These are phyloP conservation scores for Oscheius sp. DNA, from an alignment of 1,140 invertebrate species.

Conservation along the genomic window DNA sequence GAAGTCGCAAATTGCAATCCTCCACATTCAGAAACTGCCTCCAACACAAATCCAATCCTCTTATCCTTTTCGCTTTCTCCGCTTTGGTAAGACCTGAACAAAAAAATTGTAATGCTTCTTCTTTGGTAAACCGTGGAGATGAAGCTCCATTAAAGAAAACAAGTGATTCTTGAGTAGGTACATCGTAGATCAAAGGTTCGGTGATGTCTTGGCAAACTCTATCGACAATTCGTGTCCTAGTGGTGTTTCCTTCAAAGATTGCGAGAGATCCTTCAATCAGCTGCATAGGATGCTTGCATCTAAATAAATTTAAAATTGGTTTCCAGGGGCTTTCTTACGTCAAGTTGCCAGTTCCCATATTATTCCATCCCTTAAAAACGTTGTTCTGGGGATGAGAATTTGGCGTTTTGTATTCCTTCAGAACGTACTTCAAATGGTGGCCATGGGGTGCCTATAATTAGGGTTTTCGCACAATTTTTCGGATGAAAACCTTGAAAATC, in stretches of 20 bases:
- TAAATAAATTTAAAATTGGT: background rate
- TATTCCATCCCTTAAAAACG: too few relatives aligned
- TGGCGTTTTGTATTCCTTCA: constrained; percentile 33
- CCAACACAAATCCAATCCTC: constrained; percentile 46
- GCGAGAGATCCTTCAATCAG: constrained; percentile 19
- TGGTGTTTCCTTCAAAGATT: background rate
- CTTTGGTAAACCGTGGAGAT: background rate
- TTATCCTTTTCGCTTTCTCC: constrained; percentile 10
- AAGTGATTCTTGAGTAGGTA: constrained; percentile 10
- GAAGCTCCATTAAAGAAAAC: constrained; percentile 15
- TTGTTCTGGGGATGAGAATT: constrained; percentile 25
- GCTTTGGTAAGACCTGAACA: background rate
- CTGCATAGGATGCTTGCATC: constrained; percentile 12
- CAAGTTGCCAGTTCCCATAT: constrained; percentile 1
- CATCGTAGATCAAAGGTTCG: constrained; percentile 3
- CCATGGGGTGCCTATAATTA: constrained; percentile 24
- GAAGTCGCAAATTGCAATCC: constrained; percentile 46
- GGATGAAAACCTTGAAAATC: constrained; percentile 1
- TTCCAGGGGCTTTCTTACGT: constrained; percentile 2
- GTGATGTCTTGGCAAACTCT: constrained; percentile 39
- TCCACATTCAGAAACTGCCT: constrained; percentile 47
- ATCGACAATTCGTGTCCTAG: constrained; percentile 2
- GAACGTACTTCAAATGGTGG: constrained; percentile 20
- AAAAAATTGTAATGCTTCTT: too few relatives aligned
- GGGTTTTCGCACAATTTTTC: background rate